Percentiles rank a stretch among this genome's conserved stretches.
These are phyloP conservation scores for Aramus guarauna DNA, from an alignment of 2,113 vertebrate genomes.

Conservation along the genomic window DNA sequence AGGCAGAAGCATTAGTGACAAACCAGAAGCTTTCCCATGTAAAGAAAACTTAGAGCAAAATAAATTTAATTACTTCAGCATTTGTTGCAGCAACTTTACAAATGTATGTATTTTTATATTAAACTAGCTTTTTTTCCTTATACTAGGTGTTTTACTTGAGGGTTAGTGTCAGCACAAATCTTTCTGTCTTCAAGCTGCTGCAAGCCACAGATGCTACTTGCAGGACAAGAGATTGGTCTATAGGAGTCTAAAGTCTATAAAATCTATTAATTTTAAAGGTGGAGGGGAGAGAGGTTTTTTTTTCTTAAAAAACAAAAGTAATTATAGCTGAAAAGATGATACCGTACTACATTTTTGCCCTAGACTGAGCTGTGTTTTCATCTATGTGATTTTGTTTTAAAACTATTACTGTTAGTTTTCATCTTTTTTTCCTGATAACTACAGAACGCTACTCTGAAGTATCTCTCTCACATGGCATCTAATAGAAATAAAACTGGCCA, in stretches of 20 bases:
- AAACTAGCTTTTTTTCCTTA: not conserved
- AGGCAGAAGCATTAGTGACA: not conserved
- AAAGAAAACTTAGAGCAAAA: not conserved
- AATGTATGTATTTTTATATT: not conserved
- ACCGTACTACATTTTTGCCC: not conserved
- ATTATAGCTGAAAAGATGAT: not conserved
- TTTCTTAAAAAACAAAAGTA: no score
- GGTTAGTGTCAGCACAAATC: not conserved
- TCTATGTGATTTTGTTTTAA: not conserved
- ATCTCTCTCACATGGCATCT: not conserved
- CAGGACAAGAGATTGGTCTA: not conserved
- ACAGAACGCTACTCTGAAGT: not conserved
- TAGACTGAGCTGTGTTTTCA: not conserved
- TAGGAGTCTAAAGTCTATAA: not conserved
- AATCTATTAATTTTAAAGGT: not conserved
- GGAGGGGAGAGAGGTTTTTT: not conserved
- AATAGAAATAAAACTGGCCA: not conserved
- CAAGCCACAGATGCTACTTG: not conserved
- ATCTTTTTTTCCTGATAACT: not conserved
- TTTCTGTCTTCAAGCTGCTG: not conserved
- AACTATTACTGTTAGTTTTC: not conserved
- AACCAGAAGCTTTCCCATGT: not conserved
- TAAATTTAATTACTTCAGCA: not conserved
- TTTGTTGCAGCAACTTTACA: not conserved
- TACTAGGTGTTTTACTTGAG: not conserved